Evolutionary conservation across 2,888 invertebrate species (phyloP), one percentile per base, ranked within the genome.

Genomic region (Pantelozetes paolii): DNA sequence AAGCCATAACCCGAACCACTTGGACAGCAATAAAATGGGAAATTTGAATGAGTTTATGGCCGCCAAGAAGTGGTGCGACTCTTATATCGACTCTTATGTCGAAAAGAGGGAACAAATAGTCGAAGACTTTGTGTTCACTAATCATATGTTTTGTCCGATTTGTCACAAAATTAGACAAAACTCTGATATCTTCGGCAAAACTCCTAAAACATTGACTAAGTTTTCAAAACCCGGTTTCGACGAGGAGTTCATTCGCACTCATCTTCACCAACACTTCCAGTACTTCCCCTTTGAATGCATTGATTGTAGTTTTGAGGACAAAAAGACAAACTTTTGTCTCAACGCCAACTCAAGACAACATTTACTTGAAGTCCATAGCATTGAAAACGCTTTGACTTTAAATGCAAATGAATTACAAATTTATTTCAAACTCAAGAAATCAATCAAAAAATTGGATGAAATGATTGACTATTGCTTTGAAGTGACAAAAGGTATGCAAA

Each of bases 281-380:
- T 67, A 67, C 23, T 67, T 67, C 18, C 67, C 67, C n/a, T 67
- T 23, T 23, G 40, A 67, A 23, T 67, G 67, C 23, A 42, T 67
- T 67, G 67, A 67, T 11, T 67, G 67, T 42, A 20, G n/a, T 3
- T 67, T 42, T 20, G 67, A 67, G 2, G 67, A 67, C 42, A 67
- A 40, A 11, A 67, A 40, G 15, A 67, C 67, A 1, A 15, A 20
- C 1, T 67, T 67, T 42, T 40, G 42, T 40, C 26, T 67, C n/a
- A 42, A 42, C 32, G 1, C 2, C 9, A 23, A n/a, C 5, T 32
- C 67, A 2, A n/a, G 32, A 42, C 40, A 42, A 42, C 67, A 67
- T 13, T 36, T 67, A 26, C 15, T 23, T 1, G 67, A 67, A 1
- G 67, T 42, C 13, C 67, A 67, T 42, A 67, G 42, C 11, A 23